Base-by-base conservation (phyloP, 1,140 invertebrate species). In the Sesamia nonagrioides region DNA sequence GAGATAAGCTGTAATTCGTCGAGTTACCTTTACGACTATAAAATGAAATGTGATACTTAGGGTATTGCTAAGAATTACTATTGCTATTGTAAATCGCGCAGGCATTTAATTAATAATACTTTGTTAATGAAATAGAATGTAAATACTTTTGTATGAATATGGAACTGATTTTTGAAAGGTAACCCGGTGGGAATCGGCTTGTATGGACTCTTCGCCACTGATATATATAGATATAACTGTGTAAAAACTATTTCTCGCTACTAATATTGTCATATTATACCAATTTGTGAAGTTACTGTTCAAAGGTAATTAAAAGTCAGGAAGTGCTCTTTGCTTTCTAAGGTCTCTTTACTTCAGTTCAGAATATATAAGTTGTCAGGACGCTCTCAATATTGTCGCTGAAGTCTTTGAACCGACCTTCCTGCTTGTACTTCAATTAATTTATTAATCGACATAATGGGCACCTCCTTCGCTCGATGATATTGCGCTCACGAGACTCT, bases 221-320 rank as follows among this genome's bases (percentile, higher is more conserved):
- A n/a, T n/a, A n/a, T n/a, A n/a, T n/a, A n/a, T n/a, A n/a, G n/a
- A n/a, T n/a, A n/a, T n/a, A n/a, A n/a, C n/a, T n/a, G n/a, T n/a
- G n/a, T 17, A 42, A 66, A 42, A 42, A 66, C 17, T 66, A 66
- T 66, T 66, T 21, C 17, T 37, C 42, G 17, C 42, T 13, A 4
- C 37, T 37, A 42, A 63, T 63, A 66, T n/a, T n/a, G n/a, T n/a
- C n/a, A 42, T 61, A 63, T 40, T 37, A 17, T 56, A 58, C 35
- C 52, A 72, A 56, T 72, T 72, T 56, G 50, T n/a, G 8, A 72
- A 72, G 50, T 56, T 50, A 17, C 40, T 50, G 45, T 17, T 69
- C 66, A 48, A 72, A 72, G 50, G 69, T 40, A 56, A 56, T 72
- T 72, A 54, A 48, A 72, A 72, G 48, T 40, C 3, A 56, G 27